Base-by-base conservation (phyloP, 30 jellyfish, hydroid and myxozoan genomes). In the Cassiopea xamachana region DNA sequence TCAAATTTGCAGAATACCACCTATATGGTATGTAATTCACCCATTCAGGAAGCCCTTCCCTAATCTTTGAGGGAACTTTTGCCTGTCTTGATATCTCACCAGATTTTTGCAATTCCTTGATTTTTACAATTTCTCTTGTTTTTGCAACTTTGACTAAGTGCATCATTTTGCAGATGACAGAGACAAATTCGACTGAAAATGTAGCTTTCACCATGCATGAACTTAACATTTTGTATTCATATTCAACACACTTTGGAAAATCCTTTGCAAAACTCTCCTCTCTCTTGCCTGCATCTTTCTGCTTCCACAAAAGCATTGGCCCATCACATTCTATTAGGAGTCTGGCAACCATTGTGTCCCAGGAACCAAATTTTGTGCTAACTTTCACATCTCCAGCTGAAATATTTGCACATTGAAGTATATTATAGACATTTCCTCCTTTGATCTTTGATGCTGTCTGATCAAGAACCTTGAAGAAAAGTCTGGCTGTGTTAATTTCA, bases 41-140 rank as follows among this genome's bases (percentile, higher is more conserved):
- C 99, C 99, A 96, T 84, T 96, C 99, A 2, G 99, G 99, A 4
- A 96, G 77, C 50, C 99, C 99, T 82, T 96, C 99, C 77, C 98
- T 74, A 14, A 96, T 92, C 77, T 92, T 92, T 6, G 94, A 70
- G 0, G 94, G 98, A 7, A 72, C 59, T 39, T 83, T 91, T 46
- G 92, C 69, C 60, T 51, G 39, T 75, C 70, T 89, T 18, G 94
- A 82, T 7, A 85, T 75, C 27, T 45, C 73, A 13, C 97, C 96
- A 55, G 71, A 58, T 58, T 80, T 81, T 50, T 89, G 88, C 12
- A 86, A 49, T 49, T 92, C 98, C 75, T 73, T 88, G 79, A 89
- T 69, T 16, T 55, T 60, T 80, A 77, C 44, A 45, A 97, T 97
- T 89, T 92, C 98, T 47, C 87, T 69, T 49, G 92, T 60, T 87